phyloP scores from a whole-genome alignment of 2,888 invertebrate genomes.

The Aradus depressus region DNA sequence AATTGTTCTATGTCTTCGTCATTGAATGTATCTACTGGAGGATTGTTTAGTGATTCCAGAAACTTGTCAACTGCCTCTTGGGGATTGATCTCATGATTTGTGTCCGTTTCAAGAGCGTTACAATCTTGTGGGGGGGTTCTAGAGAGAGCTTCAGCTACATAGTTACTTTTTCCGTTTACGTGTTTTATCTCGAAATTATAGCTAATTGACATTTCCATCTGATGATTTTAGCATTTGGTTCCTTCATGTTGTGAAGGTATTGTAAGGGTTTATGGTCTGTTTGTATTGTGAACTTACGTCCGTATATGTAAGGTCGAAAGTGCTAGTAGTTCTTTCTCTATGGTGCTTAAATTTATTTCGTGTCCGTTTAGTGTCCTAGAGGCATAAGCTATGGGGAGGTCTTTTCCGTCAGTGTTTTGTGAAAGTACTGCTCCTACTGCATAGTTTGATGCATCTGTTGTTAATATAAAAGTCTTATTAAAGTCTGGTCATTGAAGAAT shows the following conservation, averaged over 20 bases:
- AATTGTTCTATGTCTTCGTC: background rate
- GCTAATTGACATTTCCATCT: conserved; percentile 35
- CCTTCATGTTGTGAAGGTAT: conserved; percentile 10
- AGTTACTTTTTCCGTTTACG: background rate
- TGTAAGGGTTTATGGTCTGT: conserved; percentile 1
- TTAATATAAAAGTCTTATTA: conserved; percentile 15
- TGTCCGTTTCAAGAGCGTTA: background rate
- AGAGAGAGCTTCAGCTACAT: conserved; percentile 12
- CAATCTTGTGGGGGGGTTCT: background rate
- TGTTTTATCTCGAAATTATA: conserved; percentile 9
- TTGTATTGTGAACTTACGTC: background rate
- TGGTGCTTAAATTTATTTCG: conserved; percentile 32
- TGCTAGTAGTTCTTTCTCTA: no score
- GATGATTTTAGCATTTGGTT: conserved; percentile 31
- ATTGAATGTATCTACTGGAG: background rate
- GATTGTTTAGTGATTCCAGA: background rate
- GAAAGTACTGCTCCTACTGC: conserved; percentile 33
- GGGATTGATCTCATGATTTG: background rate
- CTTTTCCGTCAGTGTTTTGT: conserved; percentile 32
- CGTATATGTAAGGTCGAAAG: background rate
- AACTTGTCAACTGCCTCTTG: background rate
- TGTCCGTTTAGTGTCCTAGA: conserved; percentile 32
- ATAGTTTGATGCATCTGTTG: conserved; percentile 32
- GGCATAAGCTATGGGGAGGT: conserved; percentile 34
- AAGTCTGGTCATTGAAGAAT: conserved; percentile 22